Evolutionary conservation across 1,140 invertebrate genomes (phyloP).

Genomic region (Lasaia peninsularis): DNA sequence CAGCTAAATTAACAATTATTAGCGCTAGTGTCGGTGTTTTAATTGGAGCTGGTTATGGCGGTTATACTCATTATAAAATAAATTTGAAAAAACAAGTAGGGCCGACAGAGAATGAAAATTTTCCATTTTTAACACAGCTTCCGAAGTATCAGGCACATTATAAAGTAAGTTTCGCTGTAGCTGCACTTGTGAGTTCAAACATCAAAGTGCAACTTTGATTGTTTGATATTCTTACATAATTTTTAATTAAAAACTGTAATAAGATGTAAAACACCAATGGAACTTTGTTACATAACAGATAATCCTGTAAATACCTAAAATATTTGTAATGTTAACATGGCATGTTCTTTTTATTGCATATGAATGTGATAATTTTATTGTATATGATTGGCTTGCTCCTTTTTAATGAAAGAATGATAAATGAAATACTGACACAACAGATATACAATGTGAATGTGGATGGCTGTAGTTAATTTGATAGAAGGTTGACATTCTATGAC

Average conservation of each 20-base stretch:
- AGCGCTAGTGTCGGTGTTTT: constrained; percentile 71
- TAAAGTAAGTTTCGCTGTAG: constrained; percentile 41
- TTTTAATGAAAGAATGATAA: no score
- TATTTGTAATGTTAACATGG: no score
- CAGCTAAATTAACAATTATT: constrained; percentile 59
- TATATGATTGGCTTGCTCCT: no score
- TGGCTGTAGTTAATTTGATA: no score
- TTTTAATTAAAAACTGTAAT: neutral
- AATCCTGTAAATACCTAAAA: constrained; percentile 1
- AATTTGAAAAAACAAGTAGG: constrained; percentile 47
- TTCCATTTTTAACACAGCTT: constrained; percentile 51
- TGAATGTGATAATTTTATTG: no score
- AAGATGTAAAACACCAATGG: neutral
- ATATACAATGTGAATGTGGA: no score
- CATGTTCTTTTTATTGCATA: neutral
- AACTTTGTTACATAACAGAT: neutral
- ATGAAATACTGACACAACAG: no score
- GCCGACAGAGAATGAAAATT: constrained; percentile 42
- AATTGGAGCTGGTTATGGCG: constrained; percentile 67
- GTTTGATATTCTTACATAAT: constrained; percentile 12
- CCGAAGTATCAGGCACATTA: constrained; percentile 59
- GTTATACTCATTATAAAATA: constrained; percentile 72
- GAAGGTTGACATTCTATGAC: no score
- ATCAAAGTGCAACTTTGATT: no score
- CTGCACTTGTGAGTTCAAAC: no score